A percentile compares a stretch with the other conserved stretches of the same genome.
Conservation (phyloP, 2,113 vertebrate species). For the Promerops cafer region DNA sequence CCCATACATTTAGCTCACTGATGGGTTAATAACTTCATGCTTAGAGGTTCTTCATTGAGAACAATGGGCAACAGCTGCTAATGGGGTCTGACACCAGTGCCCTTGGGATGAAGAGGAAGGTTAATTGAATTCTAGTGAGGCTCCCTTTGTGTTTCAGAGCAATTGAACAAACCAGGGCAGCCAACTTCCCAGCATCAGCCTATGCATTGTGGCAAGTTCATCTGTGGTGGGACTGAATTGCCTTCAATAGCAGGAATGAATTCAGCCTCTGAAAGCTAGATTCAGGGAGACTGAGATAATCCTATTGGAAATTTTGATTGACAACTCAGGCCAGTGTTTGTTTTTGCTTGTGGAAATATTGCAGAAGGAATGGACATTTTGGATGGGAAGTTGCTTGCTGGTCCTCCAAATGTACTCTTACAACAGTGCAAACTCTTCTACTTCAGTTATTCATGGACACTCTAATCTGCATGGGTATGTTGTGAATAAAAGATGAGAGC, state of each 20-base stretch:
- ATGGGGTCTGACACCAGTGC: background rate
- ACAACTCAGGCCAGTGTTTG: background rate
- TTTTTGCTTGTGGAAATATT: background rate
- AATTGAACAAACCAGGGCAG: background rate
- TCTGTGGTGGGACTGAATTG: background rate
- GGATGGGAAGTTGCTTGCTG: background rate
- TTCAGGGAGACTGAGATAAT: background rate
- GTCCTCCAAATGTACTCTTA: background rate
- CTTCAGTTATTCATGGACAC: background rate
- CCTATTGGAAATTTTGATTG: background rate
- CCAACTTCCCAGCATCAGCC: background rate
- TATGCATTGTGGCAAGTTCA: background rate
- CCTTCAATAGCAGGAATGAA: background rate
- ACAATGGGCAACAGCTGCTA: constrained; percentile 4
- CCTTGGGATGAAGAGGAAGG: constrained; percentile 25
- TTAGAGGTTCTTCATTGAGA: background rate
- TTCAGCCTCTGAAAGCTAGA: background rate
- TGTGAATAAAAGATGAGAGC: background rate
- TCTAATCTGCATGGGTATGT: background rate
- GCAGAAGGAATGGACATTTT: background rate
- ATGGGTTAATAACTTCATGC: constrained; percentile 4
- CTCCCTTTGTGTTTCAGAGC: background rate
- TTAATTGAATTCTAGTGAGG: constrained; percentile 25
- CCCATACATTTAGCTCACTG: background rate
- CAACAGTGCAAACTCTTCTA: background rate